Evolutionary conservation across 2,888 invertebrate species (phyloP).

Genomic region (Himalopsyche tibetana): DNA sequence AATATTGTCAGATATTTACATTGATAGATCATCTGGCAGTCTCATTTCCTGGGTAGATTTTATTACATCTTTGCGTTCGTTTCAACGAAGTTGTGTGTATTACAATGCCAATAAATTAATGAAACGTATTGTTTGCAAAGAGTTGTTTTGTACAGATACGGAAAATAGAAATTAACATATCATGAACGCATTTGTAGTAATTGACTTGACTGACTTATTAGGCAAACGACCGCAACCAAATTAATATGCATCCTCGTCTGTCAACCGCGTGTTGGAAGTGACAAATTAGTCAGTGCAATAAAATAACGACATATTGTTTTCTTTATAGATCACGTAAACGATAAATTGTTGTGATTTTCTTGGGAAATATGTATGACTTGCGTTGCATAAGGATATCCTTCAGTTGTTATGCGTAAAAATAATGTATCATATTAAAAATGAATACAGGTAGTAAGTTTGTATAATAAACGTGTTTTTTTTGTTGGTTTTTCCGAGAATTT

Average conservation of each 20-base stretch:
- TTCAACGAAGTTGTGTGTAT: neutral
- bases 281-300: neutral
- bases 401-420: neutral
- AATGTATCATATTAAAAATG: neutral
- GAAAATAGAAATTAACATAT: conserved; percentile 5
- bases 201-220: neutral
- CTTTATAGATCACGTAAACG: conserved; percentile 1
- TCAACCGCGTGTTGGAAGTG: conserved; percentile 13
- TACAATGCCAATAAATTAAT: conserved; percentile 1
- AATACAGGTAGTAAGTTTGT: too few relatives aligned
- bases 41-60: conserved; percentile 8
- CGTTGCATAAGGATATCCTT: conserved; percentile 7
- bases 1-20: neutral
- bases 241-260: conserved; percentile 30
- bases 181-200: neutral
- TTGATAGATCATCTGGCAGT: conserved; percentile 19
- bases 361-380: neutral
- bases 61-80: neutral
- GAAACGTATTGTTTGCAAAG: conserved; percentile 25
- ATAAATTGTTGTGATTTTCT: neutral
- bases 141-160: conserved; percentile 20
- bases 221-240: conserved; percentile 4
- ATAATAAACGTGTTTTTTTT: too few relatives aligned
- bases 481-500: too few relatives aligned
- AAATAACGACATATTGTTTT: conserved; percentile 15